phyloP scores from a whole-genome alignment of 2,113 vertebrate genomes.

The Prunella fulvescens region DNA sequence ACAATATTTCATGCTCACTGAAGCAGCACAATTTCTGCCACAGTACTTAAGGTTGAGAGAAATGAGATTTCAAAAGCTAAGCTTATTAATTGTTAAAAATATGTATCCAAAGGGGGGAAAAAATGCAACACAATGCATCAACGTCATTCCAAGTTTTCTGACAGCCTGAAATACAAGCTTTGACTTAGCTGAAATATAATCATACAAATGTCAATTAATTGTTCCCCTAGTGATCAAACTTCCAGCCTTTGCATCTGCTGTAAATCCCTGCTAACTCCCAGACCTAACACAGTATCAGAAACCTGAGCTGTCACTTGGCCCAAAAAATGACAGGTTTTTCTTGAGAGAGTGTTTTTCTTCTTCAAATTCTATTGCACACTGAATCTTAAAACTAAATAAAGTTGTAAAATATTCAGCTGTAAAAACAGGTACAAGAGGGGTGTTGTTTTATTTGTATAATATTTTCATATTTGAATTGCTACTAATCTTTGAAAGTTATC shows the following conservation, averaged over 20 bases:
- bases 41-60: neutral
- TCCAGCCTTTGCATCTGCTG: neutral
- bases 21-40: neutral
- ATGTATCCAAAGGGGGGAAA: constrained; percentile 16
- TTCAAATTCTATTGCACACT: neutral
- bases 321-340: neutral
- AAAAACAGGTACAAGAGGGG: neutral
- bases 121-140: neutral
- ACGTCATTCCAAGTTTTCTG: neutral
- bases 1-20: neutral
- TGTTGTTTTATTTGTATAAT: neutral
- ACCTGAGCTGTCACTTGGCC: neutral
- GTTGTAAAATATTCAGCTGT: neutral
- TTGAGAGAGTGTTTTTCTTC: neutral
- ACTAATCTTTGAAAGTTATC: neutral
- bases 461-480: neutral
- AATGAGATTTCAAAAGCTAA: constrained; percentile 27
- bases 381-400: neutral
- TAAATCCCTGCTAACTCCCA: neutral
- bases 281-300: neutral
- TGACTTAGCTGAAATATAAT: constrained; percentile 6
- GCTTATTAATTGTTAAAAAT: constrained; percentile 41
- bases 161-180: neutral
- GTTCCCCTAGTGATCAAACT: neutral
- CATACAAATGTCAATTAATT: constrained; percentile 5